phyloP scores from a whole-genome alignment of 2,113 vertebrate species.

The Tachuris rubrigastra region DNA sequence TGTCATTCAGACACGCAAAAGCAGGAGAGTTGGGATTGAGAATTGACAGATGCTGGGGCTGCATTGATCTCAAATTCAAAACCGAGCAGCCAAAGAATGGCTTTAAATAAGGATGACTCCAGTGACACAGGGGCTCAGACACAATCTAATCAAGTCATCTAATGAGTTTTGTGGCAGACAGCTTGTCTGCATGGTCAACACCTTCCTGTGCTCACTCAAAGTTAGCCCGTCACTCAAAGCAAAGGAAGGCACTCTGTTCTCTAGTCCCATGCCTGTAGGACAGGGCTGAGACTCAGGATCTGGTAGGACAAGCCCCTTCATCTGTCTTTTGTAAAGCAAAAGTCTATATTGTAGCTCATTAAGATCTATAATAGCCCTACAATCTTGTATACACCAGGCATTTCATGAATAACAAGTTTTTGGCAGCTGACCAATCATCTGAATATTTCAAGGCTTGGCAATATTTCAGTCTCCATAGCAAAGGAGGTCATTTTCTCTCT shows the following conservation, averaged over 20 bases:
- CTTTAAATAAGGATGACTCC: background rate
- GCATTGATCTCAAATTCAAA: background rate
- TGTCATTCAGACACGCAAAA: background rate
- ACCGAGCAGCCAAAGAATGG: background rate
- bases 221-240: background rate
- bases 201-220: background rate
- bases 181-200: background rate
- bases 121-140: background rate
- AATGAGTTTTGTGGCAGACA: background rate
- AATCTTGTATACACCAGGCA: conserved; percentile 33
- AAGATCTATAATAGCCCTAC: conserved; percentile 34
- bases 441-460: conserved; percentile 66
- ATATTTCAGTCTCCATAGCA: conserved; percentile 50
- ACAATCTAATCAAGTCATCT: background rate
- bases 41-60: background rate
- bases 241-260: background rate
- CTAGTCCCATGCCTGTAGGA: background rate
- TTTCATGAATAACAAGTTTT: conserved; percentile 59
- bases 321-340: background rate
- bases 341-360: conserved; percentile 32
- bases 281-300: background rate
- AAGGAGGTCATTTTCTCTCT: conserved; percentile 51
- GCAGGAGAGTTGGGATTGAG: background rate
- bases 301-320: background rate
- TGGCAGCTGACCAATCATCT: conserved; percentile 65